Evolutionary conservation across 2,113 vertebrate genomes (phyloP).

Genomic region (Tamias sibiricus): DNA sequence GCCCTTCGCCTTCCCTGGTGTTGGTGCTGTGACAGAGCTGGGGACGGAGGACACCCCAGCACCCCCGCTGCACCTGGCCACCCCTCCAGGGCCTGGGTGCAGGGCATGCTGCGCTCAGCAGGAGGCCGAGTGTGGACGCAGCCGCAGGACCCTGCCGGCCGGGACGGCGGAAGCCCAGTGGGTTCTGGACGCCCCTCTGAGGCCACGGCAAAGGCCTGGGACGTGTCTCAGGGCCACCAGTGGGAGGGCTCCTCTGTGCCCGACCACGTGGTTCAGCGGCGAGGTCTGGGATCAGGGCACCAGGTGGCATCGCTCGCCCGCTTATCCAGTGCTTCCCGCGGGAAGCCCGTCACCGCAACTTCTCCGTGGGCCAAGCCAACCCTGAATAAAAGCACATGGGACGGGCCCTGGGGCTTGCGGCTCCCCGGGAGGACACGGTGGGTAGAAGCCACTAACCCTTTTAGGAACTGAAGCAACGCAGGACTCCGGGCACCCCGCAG

Average conservation of each 20-base stretch:
- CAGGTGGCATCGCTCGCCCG: background rate
- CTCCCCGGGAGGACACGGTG: accelerated
- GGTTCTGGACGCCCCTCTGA: slow-evolving; percentile 16
- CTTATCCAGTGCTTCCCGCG: background rate
- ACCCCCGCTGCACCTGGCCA: background rate
- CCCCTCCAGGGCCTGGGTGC: background rate
- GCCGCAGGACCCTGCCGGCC: background rate
- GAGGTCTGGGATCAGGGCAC: background rate
- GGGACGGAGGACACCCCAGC: background rate
- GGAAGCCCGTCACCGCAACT: no score
- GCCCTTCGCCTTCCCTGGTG: background rate
- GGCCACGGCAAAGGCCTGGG: background rate
- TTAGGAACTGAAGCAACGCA: background rate
- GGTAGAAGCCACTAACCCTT: no score
- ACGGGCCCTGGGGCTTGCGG: background rate
- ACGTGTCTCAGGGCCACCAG: background rate
- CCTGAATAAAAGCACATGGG: background rate
- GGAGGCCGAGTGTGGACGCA: background rate
- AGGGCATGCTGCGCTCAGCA: background rate
- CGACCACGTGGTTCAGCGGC: background rate
- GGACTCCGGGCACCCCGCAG: background rate
- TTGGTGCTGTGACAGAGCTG: background rate
- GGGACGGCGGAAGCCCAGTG: background rate
- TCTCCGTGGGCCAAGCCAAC: background rate
- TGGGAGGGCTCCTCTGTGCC: background rate